Base-by-base conservation (phyloP, 2,797 vertebrate species). In the Melanotaenia trifasciata region DNA sequence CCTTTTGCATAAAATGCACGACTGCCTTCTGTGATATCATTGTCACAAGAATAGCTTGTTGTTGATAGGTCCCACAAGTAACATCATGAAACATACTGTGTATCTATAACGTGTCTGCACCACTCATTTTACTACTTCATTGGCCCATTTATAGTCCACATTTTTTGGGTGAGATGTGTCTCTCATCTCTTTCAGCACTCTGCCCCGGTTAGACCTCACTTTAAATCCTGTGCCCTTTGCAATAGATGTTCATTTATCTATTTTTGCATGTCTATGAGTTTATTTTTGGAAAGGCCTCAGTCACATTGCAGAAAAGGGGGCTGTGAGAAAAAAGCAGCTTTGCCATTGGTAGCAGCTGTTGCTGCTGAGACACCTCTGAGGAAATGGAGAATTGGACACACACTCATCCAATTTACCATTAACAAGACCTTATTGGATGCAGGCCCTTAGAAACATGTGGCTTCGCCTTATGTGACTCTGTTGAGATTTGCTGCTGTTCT, bases 371-470 rank as follows among this genome's bases (percentile, higher is more conserved):
- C 91, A 94, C 93, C 94, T 93, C 92, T 81, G 93, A 94, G 93
- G 93, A 93, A 91, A 93, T 87, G 87, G 90, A 89, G 93, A 94
- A 94, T 94, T 94, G 93, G 92, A 94, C 92, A 92, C 93, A 93
- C 93, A 94, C 92, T 94, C 92, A 94, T 92, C 93, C 94, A 94
- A 94, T 94, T 94, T 94, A 93, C 81, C 87, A 92, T 95, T 95
- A 95, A 95, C 93, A 91, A 95, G 93, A 93, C 92, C 92, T 94
- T 94, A 95, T 95, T 95, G 94, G 92, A 93, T 91, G 93, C 93
- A 87, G 90, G 90, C 89, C 90, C 91, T 90, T 76, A 85, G 85
- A 89, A 90, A 82, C 90, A 91, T 87, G 90, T 64, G 68, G 86
- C 82, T 86, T 85, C 88, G 90, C 91, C 89, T 89, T 87, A 90